Conservation (phyloP, 30 jellyfish, hydroid and myxozoan species). For the Hydractinia echinata region DNA sequence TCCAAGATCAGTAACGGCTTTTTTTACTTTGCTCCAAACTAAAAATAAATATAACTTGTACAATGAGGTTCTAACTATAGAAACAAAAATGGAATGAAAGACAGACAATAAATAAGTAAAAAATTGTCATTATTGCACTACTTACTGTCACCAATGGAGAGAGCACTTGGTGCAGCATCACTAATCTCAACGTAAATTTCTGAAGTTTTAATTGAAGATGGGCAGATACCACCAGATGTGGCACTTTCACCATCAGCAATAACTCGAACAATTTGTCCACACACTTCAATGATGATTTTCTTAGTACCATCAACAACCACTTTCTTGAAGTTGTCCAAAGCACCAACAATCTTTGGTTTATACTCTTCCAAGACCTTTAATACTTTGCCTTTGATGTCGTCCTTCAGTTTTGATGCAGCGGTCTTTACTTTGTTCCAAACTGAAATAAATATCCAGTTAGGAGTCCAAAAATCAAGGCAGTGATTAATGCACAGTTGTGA, state of each 20-base stretch:
- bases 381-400: neutral
- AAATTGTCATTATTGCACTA: too few species aligned
- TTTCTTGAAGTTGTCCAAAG: slow-evolving; percentile 4
- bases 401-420: slow-evolving; percentile 12
- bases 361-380: slow-evolving; percentile 6
- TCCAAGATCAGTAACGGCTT: slow-evolving; percentile 7
- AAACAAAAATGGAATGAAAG: too few species aligned
- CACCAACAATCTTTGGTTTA: slow-evolving; percentile 20
- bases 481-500: neutral
- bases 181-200: neutral
- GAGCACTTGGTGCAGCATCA: too few species aligned
- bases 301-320: slow-evolving; percentile 20
- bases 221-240: neutral
- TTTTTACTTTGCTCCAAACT: slow-evolving; percentile 20
- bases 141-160: too few species aligned
- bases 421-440: slow-evolving; percentile 24
- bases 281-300: slow-evolving; percentile 1
- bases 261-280: slow-evolving; percentile 22
- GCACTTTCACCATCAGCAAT: slow-evolving; percentile 13
- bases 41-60: too few species aligned
- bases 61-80: too few species aligned
- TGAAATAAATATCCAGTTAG: neutral
- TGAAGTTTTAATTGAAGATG: neutral
- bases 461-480: neutral
- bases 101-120: too few species aligned